These are phyloP conservation scores for Dryoscopus gambensis DNA, from an alignment of 2,113 vertebrate genomes.

Conservation along the genomic window DNA sequence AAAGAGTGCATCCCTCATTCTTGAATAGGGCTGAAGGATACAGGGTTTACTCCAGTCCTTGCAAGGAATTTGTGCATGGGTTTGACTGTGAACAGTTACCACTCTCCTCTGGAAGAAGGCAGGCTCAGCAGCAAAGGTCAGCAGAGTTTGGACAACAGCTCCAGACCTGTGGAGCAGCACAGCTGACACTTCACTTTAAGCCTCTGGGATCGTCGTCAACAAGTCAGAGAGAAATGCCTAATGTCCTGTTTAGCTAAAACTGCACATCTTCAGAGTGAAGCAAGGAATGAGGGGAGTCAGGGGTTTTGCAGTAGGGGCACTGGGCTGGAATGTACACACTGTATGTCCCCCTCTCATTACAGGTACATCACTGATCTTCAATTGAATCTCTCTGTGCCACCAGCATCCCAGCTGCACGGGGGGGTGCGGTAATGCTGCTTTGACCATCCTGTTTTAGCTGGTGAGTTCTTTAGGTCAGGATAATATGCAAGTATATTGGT, in stretches of 20 bases:
- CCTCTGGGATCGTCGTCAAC: not conserved
- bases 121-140: not conserved
- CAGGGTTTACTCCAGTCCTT: not conserved
- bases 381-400: not conserved
- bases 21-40: not conserved
- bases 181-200: not conserved
- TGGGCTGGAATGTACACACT: not conserved
- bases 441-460: rapidly evolving
- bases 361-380: not conserved
- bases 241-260: not conserved
- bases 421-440: rapidly evolving
- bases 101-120: not conserved
- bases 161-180: not conserved
- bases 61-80: not conserved
- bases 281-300: not conserved
- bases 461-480: not conserved
- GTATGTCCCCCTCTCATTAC: not conserved
- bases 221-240: not conserved
- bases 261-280: not conserved
- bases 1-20: not conserved
- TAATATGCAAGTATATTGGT: rapidly evolving
- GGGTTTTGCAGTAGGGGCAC: not conserved
- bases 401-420: not conserved
- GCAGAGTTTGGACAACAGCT: not conserved
- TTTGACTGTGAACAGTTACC: not conserved